Conservation (phyloP, 2,113 vertebrate species). For the Pseudopodoces humilis region DNA sequence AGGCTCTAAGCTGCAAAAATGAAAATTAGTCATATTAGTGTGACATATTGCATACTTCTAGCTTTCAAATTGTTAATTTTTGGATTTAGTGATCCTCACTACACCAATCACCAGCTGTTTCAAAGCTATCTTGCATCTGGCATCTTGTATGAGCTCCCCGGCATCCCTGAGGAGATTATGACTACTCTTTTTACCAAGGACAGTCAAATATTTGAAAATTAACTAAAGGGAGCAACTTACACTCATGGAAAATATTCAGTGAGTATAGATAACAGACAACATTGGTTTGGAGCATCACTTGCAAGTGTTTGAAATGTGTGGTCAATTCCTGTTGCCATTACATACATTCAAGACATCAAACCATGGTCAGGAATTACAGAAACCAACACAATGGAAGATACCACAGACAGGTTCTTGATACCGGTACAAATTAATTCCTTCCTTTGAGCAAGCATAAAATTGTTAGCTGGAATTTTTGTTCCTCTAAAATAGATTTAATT, state of each 20-base stretch:
- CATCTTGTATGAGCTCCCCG: background rate
- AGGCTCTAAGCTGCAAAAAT: background rate
- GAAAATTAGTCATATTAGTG: background rate
- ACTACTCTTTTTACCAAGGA: background rate
- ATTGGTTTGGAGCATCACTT: background rate
- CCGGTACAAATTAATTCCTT: background rate
- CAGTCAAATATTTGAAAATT: background rate
- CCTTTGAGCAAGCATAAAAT: background rate
- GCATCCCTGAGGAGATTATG: background rate
- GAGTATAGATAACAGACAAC: background rate
- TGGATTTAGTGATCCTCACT: background rate
- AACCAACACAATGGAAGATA: background rate
- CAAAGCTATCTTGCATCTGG: background rate
- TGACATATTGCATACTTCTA: background rate
- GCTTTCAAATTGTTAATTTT: background rate
- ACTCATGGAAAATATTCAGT: background rate
- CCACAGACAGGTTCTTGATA: background rate
- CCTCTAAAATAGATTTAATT: background rate
- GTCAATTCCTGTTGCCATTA: background rate
- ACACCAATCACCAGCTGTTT: background rate
- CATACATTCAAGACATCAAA: background rate
- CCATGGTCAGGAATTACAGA: background rate
- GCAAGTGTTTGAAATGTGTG: background rate
- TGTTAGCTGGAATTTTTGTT: background rate
- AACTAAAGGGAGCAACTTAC: accelerated